phyloP scores from a whole-genome alignment of 2,888 invertebrate species.

The Eubasilissa splendida region DNA sequence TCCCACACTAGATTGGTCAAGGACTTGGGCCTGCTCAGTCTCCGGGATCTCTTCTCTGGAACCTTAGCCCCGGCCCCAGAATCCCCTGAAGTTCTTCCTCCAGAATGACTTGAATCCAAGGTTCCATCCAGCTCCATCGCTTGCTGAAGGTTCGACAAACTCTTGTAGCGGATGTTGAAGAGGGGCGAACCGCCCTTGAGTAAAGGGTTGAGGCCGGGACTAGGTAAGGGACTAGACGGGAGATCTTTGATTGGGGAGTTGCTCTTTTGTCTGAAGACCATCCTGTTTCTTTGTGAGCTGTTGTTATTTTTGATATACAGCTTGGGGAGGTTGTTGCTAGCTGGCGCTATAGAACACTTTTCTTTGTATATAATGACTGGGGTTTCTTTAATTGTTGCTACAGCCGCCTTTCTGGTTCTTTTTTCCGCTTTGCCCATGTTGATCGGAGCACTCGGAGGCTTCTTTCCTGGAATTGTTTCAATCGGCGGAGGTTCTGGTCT shows the following conservation, averaged over 20 bases:
- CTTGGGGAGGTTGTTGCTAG: conserved; percentile 77
- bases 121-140: conserved; percentile 86
- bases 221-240: conserved; percentile 75
- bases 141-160: conserved; percentile 81
- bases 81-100: conserved; percentile 89
- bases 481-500: conserved; percentile 93
- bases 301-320: conserved; percentile 84
- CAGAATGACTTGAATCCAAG: conserved; percentile 91
- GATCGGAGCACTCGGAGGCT: conserved; percentile 70
- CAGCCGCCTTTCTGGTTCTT: conserved; percentile 79
- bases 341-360: conserved; percentile 73
- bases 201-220: conserved; percentile 68
- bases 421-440: conserved; percentile 78
- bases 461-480: conserved; percentile 91
- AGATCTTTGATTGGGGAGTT: conserved; percentile 81
- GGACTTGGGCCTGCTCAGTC: conserved; percentile 87
- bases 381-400: conserved; percentile 71
- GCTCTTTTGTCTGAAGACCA: conserved; percentile 80
- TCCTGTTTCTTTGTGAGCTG: conserved; percentile 76
- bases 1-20: conserved; percentile 92
- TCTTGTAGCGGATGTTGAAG: conserved; percentile 83
- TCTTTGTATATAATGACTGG: conserved; percentile 73
- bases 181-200: conserved; percentile 83
- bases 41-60: conserved; percentile 87
- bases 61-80: conserved; percentile 84